Base-by-base conservation (phyloP, 2,797 vertebrate genomes). In the Chrysolophus pictus region DNA sequence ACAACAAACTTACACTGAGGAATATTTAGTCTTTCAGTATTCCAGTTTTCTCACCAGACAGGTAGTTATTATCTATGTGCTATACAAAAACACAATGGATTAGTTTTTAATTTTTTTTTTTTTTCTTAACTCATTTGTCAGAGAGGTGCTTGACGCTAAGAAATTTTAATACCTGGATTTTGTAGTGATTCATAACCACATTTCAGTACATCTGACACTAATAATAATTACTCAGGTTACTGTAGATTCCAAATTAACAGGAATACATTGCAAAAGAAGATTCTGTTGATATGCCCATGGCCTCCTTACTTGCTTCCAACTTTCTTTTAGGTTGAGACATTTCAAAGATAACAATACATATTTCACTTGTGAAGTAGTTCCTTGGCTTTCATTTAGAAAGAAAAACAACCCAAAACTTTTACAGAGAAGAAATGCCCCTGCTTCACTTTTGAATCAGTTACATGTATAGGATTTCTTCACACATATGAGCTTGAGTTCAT, bases 241-340 rank as follows among this genome's bases (percentile, higher is more conserved):
- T 86, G 51, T 73, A 83, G 59, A 33, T 28, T 86, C 81, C 76
- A 87, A 87, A 91, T 93, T 78, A 92, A 95, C 89, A 92, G 29
- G 47, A 84, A 21, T 67, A 28, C 69, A n/a, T 79, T 91, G 14
- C 68, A 81, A 73, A 71, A 92, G 59, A 89, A 93, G 53, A 90
- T 92, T 72, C 42, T 92, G 56, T 75, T 93, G 51, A 90, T 95
- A 78, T 49, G 44, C 28, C 13, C 24, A 70, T 39, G 47, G 22
- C 14, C 28, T 87, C n/a, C 31, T 39, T 87, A 11, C 37, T 88
- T 84, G 68, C 56, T 91, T 95, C 67, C 79, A 73, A 58, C 60
- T 91, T 86, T 73, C 29, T 85, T 95, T 87, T 81, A n/a, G 83
- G 33, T 89, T 84, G 70, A 81, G 53, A 53, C 8, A 75, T 89